phyloP scores from a whole-genome alignment of 2,888 invertebrate genomes.

The Lasius fuliginosus region DNA sequence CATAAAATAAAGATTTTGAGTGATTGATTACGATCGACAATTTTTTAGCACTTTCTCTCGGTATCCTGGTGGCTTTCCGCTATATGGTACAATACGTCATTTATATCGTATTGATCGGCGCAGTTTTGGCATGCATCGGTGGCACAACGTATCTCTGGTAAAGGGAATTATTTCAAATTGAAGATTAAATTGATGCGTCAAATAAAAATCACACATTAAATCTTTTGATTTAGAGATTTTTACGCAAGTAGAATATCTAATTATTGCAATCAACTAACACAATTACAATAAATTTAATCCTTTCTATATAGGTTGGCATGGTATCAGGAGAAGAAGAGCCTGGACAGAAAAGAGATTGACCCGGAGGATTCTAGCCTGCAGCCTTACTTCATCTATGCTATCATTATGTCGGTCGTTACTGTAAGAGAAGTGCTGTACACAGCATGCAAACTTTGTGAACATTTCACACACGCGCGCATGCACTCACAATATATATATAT shows the following conservation, averaged over 20 bases:
- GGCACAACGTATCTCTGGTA: constrained; percentile 89
- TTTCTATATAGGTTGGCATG: constrained; percentile 85
- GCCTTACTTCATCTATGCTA: constrained; percentile 88
- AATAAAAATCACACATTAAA: constrained; percentile 1
- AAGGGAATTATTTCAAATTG: constrained; percentile 58
- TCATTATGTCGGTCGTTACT: constrained; percentile 88
- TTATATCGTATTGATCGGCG: constrained; percentile 88
- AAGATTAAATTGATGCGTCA: background rate
- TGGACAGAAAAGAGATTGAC: constrained; percentile 68
- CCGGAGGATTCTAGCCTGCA: constrained; percentile 81
- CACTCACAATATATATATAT: background rate
- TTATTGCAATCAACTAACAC: constrained; percentile 1
- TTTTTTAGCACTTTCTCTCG: constrained; percentile 87
- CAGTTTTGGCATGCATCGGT: constrained; percentile 87
- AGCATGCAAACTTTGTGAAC: background rate
- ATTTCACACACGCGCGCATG: background rate
- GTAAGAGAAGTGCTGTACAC: constrained; percentile 73
- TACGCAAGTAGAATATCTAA: background rate
- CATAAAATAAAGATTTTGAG: constrained; percentile 20
- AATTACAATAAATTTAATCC: constrained; percentile 19
- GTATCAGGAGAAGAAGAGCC: constrained; percentile 83
- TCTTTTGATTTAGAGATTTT: background rate
- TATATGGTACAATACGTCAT: constrained; percentile 89
- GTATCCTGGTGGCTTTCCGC: constrained; percentile 88
- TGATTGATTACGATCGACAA: constrained; percentile 53